Conservation (phyloP, 2,113 vertebrate genomes). For the Aptenodytes patagonicus region DNA sequence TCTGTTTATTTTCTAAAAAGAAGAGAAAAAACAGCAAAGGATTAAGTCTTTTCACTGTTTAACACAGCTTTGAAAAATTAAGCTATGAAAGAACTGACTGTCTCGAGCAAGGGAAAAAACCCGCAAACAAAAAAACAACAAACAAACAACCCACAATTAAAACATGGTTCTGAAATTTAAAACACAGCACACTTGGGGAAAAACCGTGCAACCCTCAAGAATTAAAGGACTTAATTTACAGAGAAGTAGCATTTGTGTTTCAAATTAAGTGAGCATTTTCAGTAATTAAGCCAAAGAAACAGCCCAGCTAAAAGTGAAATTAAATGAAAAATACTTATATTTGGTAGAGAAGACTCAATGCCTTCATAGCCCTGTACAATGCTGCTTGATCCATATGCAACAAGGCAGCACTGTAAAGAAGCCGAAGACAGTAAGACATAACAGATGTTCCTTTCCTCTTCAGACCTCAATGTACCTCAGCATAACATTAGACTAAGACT, state of each 20-base stretch:
- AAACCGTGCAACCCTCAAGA: not conserved
- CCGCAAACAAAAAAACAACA: not conserved
- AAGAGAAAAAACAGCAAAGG: not conserved
- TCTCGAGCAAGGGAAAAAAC: rapidly evolving
- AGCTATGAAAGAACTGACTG: not conserved
- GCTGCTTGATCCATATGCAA: conserved; percentile 93
- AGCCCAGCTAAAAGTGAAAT: not conserved
- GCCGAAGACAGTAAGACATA: conserved; percentile 81
- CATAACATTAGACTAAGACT: not conserved
- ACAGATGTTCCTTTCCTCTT: conserved; percentile 10
- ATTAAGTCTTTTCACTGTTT: conserved; percentile 4
- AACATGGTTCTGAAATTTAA: not conserved
- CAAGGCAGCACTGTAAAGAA: conserved; percentile 99
- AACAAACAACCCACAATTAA: not conserved
- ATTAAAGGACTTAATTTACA: not conserved
- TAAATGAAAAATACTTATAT: not conserved
- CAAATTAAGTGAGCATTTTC: not conserved
- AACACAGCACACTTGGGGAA: not conserved
- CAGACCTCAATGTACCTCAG: not conserved
- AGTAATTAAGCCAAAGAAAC: not conserved
- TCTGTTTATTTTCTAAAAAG: conserved; percentile 82
- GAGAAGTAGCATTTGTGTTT: not conserved
- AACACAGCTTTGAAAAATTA: not conserved
- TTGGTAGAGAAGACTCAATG: conserved; percentile 67
- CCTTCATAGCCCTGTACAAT: conserved; percentile 96